Evolutionary conservation across 2,113 vertebrate species (phyloP).

Genomic region (Myodes glareolus): DNA sequence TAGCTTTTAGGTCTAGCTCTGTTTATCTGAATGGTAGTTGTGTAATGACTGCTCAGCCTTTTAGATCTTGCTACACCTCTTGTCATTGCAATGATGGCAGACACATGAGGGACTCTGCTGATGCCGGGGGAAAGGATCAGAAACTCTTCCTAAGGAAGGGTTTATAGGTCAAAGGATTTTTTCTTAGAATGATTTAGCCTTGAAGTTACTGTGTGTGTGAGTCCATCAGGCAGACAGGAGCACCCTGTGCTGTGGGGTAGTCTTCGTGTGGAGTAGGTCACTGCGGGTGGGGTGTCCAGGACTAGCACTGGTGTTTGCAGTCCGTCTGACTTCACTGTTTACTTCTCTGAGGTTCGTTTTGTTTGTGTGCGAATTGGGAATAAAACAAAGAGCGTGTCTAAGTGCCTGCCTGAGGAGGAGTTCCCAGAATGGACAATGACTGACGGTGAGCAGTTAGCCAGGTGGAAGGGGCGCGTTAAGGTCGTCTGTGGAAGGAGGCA

Average conservation of each 20-base stretch:
- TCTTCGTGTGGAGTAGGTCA: too few relatives aligned
- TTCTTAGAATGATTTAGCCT: too few relatives aligned
- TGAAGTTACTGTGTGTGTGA: fast-evolving
- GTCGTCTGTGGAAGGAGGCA: fast-evolving
- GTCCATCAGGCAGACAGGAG: too few relatives aligned
- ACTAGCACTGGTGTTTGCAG: fast-evolving
- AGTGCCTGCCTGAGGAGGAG: not conserved
- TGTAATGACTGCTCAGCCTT: not conserved
- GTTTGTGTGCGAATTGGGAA: not conserved
- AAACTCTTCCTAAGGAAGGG: not conserved
- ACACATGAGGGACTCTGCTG: fast-evolving
- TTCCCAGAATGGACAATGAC: not conserved
- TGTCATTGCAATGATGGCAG: fast-evolving
- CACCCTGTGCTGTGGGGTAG: too few relatives aligned
- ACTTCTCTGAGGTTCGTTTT: not conserved
- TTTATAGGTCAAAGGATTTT: not conserved
- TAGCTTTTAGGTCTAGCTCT: not conserved
- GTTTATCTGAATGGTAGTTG: not conserved
- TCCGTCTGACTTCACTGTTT: fast-evolving
- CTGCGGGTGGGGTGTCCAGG: too few relatives aligned
- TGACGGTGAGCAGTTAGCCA: fast-evolving
- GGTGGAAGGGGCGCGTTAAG: fast-evolving
- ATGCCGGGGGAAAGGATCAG: fast-evolving
- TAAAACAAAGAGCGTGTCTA: fast-evolving
- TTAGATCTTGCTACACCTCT: not conserved